Evolutionary conservation across 2,113 vertebrate genomes (phyloP).

Genomic region (Peromyscus leucopus): DNA sequence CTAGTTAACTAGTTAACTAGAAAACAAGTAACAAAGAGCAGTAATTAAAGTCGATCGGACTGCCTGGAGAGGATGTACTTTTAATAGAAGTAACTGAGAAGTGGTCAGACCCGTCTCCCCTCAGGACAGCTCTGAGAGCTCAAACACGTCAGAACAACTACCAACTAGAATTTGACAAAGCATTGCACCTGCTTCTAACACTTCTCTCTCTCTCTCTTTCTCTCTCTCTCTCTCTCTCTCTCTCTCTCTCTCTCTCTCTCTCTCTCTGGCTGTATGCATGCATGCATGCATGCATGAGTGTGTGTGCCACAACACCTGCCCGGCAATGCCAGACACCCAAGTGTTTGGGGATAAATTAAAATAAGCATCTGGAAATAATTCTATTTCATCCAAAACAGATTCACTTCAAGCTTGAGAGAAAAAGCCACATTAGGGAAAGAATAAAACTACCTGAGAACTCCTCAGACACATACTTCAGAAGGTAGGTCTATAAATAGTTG

Average conservation of each 20-base stretch:
- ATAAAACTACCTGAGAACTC: slow-evolving; percentile 70
- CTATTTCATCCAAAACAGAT: slow-evolving; percentile 64
- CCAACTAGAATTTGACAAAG: slow-evolving; percentile 62
- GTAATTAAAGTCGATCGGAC: neutral
- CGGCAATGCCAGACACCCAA: slow-evolving; percentile 65
- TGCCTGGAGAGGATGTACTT: neutral
- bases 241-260: no score
- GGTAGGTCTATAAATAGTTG: slow-evolving; percentile 77
- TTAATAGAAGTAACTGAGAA: slow-evolving; percentile 33
- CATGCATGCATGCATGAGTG: neutral
- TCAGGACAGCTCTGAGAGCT: neutral
- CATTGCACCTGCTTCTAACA: slow-evolving; percentile 69
- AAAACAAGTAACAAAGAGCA: slow-evolving; percentile 23
- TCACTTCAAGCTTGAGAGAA: slow-evolving; percentile 45
- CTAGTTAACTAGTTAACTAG: neutral
- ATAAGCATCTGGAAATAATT: slow-evolving; percentile 72
- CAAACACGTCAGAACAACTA: slow-evolving; percentile 45
- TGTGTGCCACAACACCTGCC: slow-evolving; percentile 57
- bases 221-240: neutral
- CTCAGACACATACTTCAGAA: slow-evolving; percentile 72
- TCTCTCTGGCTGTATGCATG: neutral
- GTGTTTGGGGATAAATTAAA: slow-evolving; percentile 74
- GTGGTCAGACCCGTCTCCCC: slow-evolving; percentile 31
- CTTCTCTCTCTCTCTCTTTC: slow-evolving; percentile 26
- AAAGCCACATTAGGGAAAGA: slow-evolving; percentile 45